Evolutionary conservation across 2,113 vertebrate species (phyloP).

Genomic region (Collichthys lucidus): DNA sequence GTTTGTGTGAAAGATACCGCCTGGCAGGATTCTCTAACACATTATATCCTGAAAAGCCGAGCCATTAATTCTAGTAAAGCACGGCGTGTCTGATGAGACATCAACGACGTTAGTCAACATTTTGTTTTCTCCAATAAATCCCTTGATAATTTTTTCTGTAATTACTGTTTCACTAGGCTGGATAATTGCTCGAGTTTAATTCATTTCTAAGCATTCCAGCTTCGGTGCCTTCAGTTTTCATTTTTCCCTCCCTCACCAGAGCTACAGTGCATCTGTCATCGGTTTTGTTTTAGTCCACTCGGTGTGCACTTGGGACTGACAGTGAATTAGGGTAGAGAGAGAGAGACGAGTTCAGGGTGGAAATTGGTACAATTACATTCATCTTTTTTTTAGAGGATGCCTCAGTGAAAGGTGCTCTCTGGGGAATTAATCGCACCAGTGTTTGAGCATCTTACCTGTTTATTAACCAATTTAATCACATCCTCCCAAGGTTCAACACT

Average conservation of each 20-base stretch:
- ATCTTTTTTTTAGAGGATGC: constrained; percentile 56
- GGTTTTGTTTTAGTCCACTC: constrained; percentile 37
- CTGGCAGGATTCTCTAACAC: constrained; percentile 21
- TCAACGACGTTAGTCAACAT: constrained; percentile 27
- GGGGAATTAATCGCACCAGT: constrained; percentile 67
- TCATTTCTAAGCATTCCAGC: constrained; percentile 40
- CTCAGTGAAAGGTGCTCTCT: constrained; percentile 52
- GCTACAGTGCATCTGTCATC: constrained; percentile 37
- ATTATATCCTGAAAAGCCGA: constrained; percentile 32
- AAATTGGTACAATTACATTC: constrained; percentile 65
- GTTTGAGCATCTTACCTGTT: constrained; percentile 77
- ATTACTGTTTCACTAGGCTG: constrained; percentile 42
- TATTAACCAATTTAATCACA: constrained; percentile 81
- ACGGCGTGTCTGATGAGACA: constrained; percentile 29
- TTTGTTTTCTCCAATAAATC: constrained; percentile 58
- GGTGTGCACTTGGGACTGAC: constrained; percentile 30
- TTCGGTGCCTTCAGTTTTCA: constrained; percentile 24
- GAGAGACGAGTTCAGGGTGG: constrained; percentile 35
- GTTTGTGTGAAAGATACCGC: constrained; percentile 6
- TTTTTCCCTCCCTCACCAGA: background rate
- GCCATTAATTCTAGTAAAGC: constrained; percentile 1
- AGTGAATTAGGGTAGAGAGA: constrained; percentile 37
- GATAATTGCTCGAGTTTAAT: constrained; percentile 61
- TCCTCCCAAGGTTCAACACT: constrained; percentile 74
- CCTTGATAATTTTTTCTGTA: constrained; percentile 44